Evolutionary conservation across 2,113 vertebrate genomes (phyloP).

Genomic region (Sorex fumeus): DNA sequence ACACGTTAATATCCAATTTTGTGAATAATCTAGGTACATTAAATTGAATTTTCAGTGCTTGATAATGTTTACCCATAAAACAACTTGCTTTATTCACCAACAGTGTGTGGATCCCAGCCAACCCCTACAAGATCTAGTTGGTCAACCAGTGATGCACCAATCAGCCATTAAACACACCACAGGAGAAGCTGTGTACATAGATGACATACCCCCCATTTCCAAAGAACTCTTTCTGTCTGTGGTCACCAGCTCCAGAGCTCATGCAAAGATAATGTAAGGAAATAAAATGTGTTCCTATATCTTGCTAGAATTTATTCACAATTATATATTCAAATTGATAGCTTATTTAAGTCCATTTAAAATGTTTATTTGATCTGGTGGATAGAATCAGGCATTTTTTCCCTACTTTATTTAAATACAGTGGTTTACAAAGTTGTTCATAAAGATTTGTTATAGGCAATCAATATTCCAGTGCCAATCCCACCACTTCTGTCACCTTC

Average conservation of each 20-base stretch:
- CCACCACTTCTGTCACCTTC: no score
- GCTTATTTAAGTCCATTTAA: background rate
- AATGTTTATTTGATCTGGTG: conserved; percentile 33
- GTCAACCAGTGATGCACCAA: conserved; percentile 92
- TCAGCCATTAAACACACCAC: conserved; percentile 93
- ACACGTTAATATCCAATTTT: background rate
- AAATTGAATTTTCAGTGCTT: background rate
- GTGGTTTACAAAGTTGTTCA: no score
- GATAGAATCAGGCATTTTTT: background rate
- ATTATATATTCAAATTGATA: background rate
- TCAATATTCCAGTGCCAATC: no score
- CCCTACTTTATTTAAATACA: no score
- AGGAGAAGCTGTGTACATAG: conserved; percentile 93
- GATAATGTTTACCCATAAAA: background rate
- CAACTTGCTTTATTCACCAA: conserved; percentile 45
- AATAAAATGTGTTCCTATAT: background rate
- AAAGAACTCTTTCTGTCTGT: conserved; percentile 92
- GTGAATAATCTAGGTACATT: background rate
- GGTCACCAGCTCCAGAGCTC: conserved; percentile 93
- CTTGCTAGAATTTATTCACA: background rate
- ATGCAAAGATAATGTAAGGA: conserved; percentile 92
- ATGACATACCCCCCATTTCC: conserved; percentile 90
- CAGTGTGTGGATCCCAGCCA: conserved; percentile 89
- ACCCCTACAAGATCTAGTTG: conserved; percentile 90
- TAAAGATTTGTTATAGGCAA: no score